Evolutionary conservation across 2,888 invertebrate species (phyloP).

Genomic region (Anaspis maculata): DNA sequence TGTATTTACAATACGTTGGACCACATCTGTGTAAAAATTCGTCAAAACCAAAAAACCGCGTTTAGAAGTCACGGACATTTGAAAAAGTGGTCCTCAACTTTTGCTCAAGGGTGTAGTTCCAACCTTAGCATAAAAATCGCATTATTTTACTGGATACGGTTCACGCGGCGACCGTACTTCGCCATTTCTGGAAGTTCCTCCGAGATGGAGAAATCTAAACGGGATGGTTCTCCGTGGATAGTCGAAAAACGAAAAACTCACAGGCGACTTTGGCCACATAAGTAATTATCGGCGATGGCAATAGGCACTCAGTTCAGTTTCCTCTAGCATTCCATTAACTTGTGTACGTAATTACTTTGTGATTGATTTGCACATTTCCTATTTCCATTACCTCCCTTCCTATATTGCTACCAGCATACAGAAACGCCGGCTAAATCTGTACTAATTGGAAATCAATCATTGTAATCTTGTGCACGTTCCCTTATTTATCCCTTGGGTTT

Average conservation of each 20-base stretch:
- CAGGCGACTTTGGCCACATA: conserved; percentile 2
- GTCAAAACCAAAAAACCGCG: too few relatives aligned
- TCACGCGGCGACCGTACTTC: too few relatives aligned
- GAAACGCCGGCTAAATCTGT: conserved; percentile 12
- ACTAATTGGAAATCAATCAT: conserved; percentile 22
- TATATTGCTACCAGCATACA: conserved; percentile 21
- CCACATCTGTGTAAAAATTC: too few relatives aligned
- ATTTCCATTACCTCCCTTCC: conserved; percentile 24
- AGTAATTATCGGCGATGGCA: conserved; percentile 13
- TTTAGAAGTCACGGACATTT: too few relatives aligned
- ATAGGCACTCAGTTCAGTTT: conserved; percentile 16
- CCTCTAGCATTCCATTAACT: conserved; percentile 22
- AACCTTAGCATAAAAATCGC: too few relatives aligned
- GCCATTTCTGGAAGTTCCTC: too few relatives aligned
- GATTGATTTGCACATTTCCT: conserved; percentile 29
- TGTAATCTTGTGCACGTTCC: conserved; percentile 13
- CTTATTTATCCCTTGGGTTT: conserved; percentile 4
- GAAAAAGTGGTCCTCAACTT: too few relatives aligned
- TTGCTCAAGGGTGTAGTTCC: too few relatives aligned
- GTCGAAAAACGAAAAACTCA: conserved; percentile 8
- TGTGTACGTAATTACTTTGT: conserved; percentile 27
- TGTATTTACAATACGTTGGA: too few relatives aligned
- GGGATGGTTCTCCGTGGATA: too few relatives aligned
- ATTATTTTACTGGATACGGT: too few relatives aligned
- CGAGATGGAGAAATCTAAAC: too few relatives aligned